A percentile compares a stretch with the other conserved stretches of the same genome.
Evolutionary conservation across 2,797 vertebrate species (phyloP).

Genomic region (Australoheros facetus): DNA sequence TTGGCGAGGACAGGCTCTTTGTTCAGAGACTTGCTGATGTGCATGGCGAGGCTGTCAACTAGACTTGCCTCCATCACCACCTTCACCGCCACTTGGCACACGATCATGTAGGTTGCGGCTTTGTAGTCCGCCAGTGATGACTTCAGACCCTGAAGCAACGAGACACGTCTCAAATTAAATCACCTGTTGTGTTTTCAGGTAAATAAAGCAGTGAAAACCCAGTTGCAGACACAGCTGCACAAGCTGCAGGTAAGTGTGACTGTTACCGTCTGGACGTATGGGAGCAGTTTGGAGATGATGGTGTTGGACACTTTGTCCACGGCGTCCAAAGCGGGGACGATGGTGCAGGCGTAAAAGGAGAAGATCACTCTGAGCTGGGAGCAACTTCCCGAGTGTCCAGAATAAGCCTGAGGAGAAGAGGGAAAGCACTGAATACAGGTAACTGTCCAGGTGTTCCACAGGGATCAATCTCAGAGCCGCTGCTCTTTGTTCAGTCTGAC

Average conservation of each 20-base stretch:
- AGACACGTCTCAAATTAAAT: neutral
- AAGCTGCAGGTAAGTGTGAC: no score
- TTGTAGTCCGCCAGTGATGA: constrained; percentile 88
- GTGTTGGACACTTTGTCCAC: constrained; percentile 81
- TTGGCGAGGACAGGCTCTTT: constrained; percentile 78
- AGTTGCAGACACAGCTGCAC: no score
- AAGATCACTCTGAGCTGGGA: constrained; percentile 91
- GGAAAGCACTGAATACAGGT: neutral
- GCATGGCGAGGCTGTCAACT: constrained; percentile 84
- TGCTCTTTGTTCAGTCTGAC: no score
- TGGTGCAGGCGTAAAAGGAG: constrained; percentile 91
- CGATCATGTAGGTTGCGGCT: constrained; percentile 93
- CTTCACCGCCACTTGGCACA: constrained; percentile 91
- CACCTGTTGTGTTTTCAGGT: neutral
- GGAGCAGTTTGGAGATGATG: constrained; percentile 89
- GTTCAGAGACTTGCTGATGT: constrained; percentile 85
- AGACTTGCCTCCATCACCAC: constrained; percentile 86
- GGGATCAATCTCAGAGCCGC: neutral
- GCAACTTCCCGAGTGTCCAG: constrained; percentile 69
- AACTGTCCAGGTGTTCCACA: neutral
- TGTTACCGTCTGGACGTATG: constrained; percentile 91
- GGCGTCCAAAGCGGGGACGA: constrained; percentile 86
- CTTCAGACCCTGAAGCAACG: constrained; percentile 87
- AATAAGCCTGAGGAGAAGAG: constrained; percentile 81
- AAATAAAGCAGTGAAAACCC: neutral